Percentiles rank a stretch among this genome's conserved stretches.
Evolutionary conservation across 2,113 vertebrate species (phyloP).

Genomic region (Xenus cinereus): DNA sequence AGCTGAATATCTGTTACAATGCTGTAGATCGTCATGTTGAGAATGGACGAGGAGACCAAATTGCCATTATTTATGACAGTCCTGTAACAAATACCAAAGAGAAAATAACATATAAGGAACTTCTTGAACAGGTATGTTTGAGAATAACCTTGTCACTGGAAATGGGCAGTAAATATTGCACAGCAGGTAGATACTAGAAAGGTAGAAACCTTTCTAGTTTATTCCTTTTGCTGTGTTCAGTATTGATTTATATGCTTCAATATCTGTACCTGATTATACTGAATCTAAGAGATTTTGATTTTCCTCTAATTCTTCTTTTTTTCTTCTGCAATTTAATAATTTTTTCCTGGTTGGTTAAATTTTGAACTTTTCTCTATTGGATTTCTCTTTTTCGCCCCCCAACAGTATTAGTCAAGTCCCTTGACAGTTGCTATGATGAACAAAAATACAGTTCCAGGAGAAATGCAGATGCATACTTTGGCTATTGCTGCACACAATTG

Average conservation of each 20-base stretch:
- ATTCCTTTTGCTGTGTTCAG: not conserved
- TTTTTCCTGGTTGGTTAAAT: not conserved
- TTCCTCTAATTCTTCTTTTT: not conserved
- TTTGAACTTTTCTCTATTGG: not conserved
- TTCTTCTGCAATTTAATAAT: not conserved
- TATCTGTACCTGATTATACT: not conserved
- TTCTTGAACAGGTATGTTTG: constrained; percentile 84
- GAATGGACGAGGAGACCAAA: constrained; percentile 84
- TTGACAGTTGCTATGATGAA: not conserved
- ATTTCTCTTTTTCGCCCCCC: not conserved
- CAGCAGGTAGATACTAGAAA: not conserved
- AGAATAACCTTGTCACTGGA: not conserved
- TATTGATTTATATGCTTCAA: not conserved
- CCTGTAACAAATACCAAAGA: constrained; percentile 88
- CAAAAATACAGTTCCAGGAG: not conserved
- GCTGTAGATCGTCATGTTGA: constrained; percentile 92
- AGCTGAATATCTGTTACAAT: constrained; percentile 94
- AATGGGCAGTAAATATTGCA: not conserved
- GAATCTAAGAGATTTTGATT: not conserved
- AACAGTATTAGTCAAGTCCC: not conserved
- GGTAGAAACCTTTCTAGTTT: not conserved
- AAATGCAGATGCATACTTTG: not conserved
- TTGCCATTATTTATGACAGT: constrained; percentile 92
- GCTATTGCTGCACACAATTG: not conserved
- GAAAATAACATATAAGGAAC: constrained; percentile 85